These are phyloP conservation scores for Salvelinus fontinalis DNA, from an alignment of 2,113 vertebrate genomes.

Conservation along the genomic window DNA sequence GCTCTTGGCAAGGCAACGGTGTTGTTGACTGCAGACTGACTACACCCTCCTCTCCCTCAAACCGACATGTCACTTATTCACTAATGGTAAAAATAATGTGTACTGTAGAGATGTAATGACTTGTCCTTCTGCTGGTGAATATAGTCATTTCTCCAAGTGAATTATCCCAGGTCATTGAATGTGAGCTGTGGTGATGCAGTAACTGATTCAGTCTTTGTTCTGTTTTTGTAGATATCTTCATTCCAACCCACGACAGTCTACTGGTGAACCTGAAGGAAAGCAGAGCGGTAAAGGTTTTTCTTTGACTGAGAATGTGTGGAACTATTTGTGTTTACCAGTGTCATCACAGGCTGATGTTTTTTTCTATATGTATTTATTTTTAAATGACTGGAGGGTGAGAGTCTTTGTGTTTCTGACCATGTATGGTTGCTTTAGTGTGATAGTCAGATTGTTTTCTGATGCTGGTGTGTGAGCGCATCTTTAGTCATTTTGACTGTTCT, in stretches of 20 bases:
- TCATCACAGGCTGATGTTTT: neutral
- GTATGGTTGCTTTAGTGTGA: neutral
- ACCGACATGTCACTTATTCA: no score
- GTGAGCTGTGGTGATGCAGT: no score
- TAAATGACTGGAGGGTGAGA: neutral
- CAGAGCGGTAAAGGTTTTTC: conserved; percentile 80
- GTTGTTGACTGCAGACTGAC: no score
- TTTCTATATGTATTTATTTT: no score
- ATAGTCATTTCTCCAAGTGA: no score
- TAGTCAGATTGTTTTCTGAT: conserved; percentile 4
- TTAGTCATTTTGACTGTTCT: neutral
- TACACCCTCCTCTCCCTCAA: no score
- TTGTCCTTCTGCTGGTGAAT: no score
- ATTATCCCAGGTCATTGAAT: no score
- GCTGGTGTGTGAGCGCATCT: neutral
- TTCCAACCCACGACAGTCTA: conserved; percentile 92
- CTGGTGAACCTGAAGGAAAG: conserved; percentile 96
- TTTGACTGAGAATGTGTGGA: neutral
- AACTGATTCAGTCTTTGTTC: no score
- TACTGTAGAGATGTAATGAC: no score
- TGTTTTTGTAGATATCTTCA: conserved; percentile 84
- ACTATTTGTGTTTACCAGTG: neutral
- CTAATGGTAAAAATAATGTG: no score
- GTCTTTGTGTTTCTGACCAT: neutral
- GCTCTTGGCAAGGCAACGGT: no score